A percentile compares a stretch with the other conserved stretches of the same genome.
Conservation (phyloP, 2,888 invertebrate genomes). For the Harpalus rubripes region DNA sequence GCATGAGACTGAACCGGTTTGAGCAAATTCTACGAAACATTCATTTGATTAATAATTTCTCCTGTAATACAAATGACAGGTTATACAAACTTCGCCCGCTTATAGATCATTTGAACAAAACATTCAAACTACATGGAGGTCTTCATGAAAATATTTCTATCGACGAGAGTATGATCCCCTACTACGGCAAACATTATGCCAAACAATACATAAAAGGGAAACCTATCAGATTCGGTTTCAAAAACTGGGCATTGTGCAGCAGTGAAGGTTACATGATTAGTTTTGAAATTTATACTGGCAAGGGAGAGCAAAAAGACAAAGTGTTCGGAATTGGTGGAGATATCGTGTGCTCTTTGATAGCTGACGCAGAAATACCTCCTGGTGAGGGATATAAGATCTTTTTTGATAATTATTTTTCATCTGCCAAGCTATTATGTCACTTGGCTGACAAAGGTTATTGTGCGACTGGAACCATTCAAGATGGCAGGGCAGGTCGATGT, state of each 20-base stretch:
- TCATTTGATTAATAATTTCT: conserved; percentile 67
- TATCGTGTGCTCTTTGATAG: conserved; percentile 40
- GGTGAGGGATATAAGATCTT: conserved; percentile 14
- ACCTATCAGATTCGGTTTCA: conserved; percentile 8
- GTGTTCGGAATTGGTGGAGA: conserved; percentile 19
- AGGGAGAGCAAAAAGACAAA: not conserved
- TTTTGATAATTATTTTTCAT: conserved; percentile 32
- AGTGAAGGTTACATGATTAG: conserved; percentile 67
- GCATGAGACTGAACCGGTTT: conserved; percentile 9
- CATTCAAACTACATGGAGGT: conserved; percentile 1
- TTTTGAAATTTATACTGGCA: not conserved
- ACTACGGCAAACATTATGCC: conserved; percentile 70
- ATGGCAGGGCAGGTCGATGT: conserved; percentile 18
- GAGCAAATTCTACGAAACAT: conserved; percentile 1
- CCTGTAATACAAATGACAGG: conserved; percentile 65
- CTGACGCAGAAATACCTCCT: conserved; percentile 9
- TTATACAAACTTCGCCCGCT: conserved; percentile 66
- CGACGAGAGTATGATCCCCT: conserved; percentile 68
- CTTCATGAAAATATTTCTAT: conserved; percentile 1
- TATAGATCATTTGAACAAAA: conserved; percentile 26
- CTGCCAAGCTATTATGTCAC: conserved; percentile 1
- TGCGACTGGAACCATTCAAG: conserved; percentile 22
- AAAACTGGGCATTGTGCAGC: conserved; percentile 70
- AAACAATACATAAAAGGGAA: conserved; percentile 70
- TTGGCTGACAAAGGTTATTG: conserved; percentile 7